Conservation (phyloP, 2,113 vertebrate genomes). For the Notiomystis cincta region DNA sequence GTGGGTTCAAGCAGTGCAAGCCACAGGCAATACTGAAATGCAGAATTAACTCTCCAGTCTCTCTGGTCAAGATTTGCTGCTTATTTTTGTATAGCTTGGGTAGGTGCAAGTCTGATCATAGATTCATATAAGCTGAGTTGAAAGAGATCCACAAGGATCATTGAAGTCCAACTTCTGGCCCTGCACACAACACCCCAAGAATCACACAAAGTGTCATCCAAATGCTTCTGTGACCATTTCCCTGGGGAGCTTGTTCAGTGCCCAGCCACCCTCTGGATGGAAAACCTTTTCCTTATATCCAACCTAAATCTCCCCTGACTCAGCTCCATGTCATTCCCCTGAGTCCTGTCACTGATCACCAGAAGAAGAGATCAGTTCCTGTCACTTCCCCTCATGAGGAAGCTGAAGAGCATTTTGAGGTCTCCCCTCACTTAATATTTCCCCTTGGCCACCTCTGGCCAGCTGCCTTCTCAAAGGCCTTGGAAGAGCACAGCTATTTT, state of each 20-base stretch:
- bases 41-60: not conserved
- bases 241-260: not conserved
- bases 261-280: too few relatives aligned
- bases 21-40: not conserved
- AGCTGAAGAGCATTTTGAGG: not conserved
- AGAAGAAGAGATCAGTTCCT: not conserved
- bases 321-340: not conserved
- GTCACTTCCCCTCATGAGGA: not conserved
- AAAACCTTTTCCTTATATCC: not conserved
- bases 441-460: not conserved
- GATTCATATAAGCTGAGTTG: not conserved
- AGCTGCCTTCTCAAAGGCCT: not conserved
- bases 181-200: not conserved
- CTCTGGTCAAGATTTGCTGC: not conserved
- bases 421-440: not conserved
- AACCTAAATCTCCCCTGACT: not conserved
- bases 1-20: not conserved
- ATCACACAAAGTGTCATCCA: fast-evolving
- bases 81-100: not conserved
- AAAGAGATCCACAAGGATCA: not conserved
- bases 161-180: fast-evolving
- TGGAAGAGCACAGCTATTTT: not conserved
- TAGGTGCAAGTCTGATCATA: not conserved
- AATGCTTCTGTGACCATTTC: not conserved
- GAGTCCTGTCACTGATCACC: not conserved